These are phyloP conservation scores for Oscarella lobularis DNA, from an alignment of 37 sponge, comb jelly and placozoan species.

Conservation along the genomic window DNA sequence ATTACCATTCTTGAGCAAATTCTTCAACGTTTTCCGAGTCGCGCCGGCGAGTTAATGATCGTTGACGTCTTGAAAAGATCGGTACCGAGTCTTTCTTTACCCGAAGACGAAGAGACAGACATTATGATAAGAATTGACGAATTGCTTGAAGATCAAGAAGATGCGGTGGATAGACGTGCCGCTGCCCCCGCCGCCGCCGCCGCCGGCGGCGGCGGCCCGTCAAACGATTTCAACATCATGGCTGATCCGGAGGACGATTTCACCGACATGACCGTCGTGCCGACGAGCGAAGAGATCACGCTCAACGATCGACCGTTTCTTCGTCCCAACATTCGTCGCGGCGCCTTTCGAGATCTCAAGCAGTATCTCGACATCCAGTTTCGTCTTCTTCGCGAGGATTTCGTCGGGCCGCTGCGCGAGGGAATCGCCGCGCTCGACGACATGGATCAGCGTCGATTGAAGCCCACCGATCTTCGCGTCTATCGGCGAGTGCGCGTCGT, in stretches of 20 bases:
- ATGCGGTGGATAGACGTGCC: not conserved
- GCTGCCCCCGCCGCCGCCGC: not conserved
- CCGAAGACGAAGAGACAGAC: no score
- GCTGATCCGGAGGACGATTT: constrained; percentile 12
- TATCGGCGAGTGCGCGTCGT: constrained; percentile 31
- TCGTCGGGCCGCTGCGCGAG: constrained; percentile 56
- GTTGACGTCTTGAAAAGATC: not conserved
- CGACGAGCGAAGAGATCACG: constrained; percentile 31
- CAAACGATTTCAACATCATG: not conserved
- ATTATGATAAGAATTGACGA: not conserved
- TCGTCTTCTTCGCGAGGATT: constrained; percentile 73
- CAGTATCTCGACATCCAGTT: constrained; percentile 71
- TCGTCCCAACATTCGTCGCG: constrained; percentile 27
- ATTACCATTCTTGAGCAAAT: not conserved
- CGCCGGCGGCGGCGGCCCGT: not conserved
- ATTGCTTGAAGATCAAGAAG: not conserved
- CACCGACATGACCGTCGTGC: constrained; percentile 22
- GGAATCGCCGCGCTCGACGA: constrained; percentile 32
- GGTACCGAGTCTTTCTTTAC: not conserved
- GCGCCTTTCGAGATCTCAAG: constrained; percentile 41
- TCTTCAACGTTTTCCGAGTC: not conserved
- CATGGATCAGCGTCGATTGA: not conserved
- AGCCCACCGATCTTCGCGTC: constrained; percentile 35
- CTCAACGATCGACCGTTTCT: not conserved
- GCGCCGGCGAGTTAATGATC: not conserved